phyloP scores from a whole-genome alignment of 2,888 invertebrate genomes.

The Tetramorium bicarinatum region DNA sequence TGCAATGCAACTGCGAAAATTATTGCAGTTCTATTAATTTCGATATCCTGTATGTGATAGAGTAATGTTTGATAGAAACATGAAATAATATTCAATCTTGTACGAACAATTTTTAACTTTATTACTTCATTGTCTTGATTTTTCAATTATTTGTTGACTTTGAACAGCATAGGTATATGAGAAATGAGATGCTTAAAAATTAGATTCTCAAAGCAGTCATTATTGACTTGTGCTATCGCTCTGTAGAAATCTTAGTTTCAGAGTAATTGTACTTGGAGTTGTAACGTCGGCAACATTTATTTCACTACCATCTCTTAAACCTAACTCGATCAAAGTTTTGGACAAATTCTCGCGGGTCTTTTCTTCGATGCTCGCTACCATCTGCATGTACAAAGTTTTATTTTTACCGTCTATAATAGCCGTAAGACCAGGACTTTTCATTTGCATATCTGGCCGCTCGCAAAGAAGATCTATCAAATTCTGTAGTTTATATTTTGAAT shows the following conservation, averaged over 20 bases:
- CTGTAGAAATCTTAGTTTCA: slow-evolving; percentile 90
- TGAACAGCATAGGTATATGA: slow-evolving; percentile 5
- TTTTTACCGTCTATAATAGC: slow-evolving; percentile 93
- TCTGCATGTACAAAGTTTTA: slow-evolving; percentile 97
- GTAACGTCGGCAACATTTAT: slow-evolving; percentile 97
- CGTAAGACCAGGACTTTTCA: slow-evolving; percentile 96
- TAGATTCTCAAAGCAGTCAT: slow-evolving; percentile 40
- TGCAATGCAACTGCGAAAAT: slow-evolving; percentile 17
- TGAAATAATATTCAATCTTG: not conserved
- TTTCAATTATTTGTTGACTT: not conserved
- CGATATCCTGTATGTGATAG: not conserved
- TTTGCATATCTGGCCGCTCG: slow-evolving; percentile 93
- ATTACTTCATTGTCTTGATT: not conserved
- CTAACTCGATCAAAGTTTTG: slow-evolving; percentile 94
- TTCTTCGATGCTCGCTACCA: slow-evolving; percentile 96
- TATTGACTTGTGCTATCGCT: slow-evolving; percentile 74
- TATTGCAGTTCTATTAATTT: slow-evolving; percentile 32
- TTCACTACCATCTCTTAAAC: slow-evolving; percentile 94
- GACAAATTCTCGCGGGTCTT: slow-evolving; percentile 95
- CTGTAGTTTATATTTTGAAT: slow-evolving; percentile 91
- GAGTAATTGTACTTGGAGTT: slow-evolving; percentile 93
- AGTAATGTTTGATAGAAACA: not conserved
- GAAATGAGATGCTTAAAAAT: not conserved
- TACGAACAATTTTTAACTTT: slow-evolving; percentile 12
- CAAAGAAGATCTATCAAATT: slow-evolving; percentile 93